A percentile compares a stretch with the other conserved stretches of the same genome.
phyloP scores from a whole-genome alignment of 2,797 vertebrate genomes.

The Enteromius unitaeniatus region DNA sequence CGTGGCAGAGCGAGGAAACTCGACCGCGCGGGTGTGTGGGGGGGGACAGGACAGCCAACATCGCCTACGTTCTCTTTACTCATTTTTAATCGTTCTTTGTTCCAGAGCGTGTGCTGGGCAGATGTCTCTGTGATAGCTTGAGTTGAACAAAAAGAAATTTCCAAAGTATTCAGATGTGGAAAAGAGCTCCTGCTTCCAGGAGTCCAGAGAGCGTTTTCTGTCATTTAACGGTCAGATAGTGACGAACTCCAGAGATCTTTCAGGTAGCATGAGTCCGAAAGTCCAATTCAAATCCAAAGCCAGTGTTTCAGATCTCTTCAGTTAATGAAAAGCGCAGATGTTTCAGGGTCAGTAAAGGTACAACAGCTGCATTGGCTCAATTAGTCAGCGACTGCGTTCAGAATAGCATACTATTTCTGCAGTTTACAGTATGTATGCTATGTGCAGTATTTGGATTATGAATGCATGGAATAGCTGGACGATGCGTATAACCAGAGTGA shows the following conservation, averaged over 20 bases:
- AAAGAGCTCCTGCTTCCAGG: conserved; percentile 21
- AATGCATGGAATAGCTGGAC: background rate
- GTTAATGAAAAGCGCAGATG: background rate
- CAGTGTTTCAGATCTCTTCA: background rate
- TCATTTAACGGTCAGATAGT: background rate
- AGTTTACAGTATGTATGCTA: background rate
- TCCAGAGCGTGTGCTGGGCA: conserved; percentile 31
- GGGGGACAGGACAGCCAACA: background rate
- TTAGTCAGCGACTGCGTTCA: background rate
- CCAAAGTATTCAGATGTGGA: conserved; percentile 36
- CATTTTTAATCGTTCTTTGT: conserved; percentile 12
- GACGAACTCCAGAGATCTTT: background rate
- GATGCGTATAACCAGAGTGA: background rate
- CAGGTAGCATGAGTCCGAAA: background rate
- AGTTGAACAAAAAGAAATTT: conserved; percentile 23
- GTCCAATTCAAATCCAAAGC: background rate
- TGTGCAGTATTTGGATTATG: background rate
- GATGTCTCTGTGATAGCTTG: conserved; percentile 21
- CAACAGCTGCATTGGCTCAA: background rate
- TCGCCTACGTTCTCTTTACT: conserved; percentile 17
- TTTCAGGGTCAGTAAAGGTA: conserved; percentile 25
- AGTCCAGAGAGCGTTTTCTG: background rate
- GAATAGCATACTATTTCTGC: background rate
- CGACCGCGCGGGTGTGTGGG: too few species aligned
- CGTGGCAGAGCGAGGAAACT: conserved; percentile 24